phyloP scores from a whole-genome alignment of 2,888 invertebrate genomes.

The Ichneumoninae sp. region DNA sequence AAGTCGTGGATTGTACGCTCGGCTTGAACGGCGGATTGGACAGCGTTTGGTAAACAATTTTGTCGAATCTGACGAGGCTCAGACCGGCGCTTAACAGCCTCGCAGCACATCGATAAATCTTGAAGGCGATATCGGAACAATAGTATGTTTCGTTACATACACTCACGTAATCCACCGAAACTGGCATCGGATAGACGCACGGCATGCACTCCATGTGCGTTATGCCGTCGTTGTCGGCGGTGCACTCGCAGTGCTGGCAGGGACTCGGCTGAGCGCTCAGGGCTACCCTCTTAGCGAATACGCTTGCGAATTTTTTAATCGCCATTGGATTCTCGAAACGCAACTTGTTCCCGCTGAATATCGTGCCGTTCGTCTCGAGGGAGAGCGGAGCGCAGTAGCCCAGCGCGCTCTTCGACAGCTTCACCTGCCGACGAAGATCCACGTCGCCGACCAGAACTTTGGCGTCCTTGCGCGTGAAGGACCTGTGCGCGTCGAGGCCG shows the following conservation, averaged over 20 bases:
- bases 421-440: slow-evolving; percentile 90
- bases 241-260: slow-evolving; percentile 90
- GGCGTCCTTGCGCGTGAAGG: slow-evolving; percentile 93
- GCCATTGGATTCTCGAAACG: slow-evolving; percentile 86
- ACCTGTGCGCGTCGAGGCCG: slow-evolving; percentile 91
- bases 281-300: slow-evolving; percentile 89
- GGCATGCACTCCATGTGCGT: slow-evolving; percentile 89
- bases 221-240: slow-evolving; percentile 88
- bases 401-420: slow-evolving; percentile 90
- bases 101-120: slow-evolving; percentile 10
- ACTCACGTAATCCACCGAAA: slow-evolving; percentile 85
- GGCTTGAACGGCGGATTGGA: background rate
- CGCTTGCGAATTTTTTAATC: slow-evolving; percentile 88
- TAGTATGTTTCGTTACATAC: slow-evolving; percentile 68
- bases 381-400: slow-evolving; percentile 93
- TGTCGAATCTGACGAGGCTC: slow-evolving; percentile 26
- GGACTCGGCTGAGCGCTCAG: slow-evolving; percentile 86
- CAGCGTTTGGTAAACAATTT: slow-evolving; percentile 15
- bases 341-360: slow-evolving; percentile 88
- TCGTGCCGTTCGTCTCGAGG: slow-evolving; percentile 93
- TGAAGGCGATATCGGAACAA: slow-evolving; percentile 34
- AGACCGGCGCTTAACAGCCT: slow-evolving; percentile 24
- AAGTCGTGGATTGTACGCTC: background rate
- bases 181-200: slow-evolving; percentile 86
- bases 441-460: slow-evolving; percentile 89